A percentile compares a stretch with the other conserved stretches of the same genome.
Conservation (phyloP, 2,113 vertebrate genomes). For the Amblyornis subalaris region DNA sequence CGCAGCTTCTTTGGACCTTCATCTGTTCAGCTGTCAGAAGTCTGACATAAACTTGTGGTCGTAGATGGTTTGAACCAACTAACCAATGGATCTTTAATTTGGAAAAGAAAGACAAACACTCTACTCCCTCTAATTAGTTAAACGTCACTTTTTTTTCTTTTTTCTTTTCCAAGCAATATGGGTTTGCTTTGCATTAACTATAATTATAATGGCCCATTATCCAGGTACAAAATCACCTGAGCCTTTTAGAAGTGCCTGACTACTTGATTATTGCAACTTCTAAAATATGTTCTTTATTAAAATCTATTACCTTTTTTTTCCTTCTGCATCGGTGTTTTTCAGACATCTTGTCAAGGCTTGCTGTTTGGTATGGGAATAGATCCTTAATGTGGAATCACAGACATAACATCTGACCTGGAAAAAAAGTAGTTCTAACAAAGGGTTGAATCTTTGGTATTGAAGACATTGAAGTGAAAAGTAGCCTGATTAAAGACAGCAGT, state of each 20-base stretch:
- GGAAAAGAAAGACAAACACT: not conserved
- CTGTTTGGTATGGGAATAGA: not conserved
- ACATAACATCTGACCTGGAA: not conserved
- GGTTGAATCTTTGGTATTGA: conserved; percentile 65
- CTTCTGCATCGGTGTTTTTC: not conserved
- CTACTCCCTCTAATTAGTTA: not conserved
- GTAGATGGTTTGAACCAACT: not conserved
- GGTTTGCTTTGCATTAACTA: not conserved
- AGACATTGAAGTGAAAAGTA: conserved; percentile 64
- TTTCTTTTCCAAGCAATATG: not conserved
- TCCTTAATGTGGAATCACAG: not conserved
- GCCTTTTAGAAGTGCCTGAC: not conserved
- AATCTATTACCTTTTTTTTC: not conserved
- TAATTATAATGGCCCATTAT: not conserved
- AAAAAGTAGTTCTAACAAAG: conserved; percentile 49
- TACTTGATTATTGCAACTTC: not conserved
- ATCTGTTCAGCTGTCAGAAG: not conserved
- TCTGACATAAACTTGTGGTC: not conserved
- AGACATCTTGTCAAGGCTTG: not conserved
- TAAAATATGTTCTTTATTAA: not conserved
- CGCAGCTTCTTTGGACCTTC: not conserved
- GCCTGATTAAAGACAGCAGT: conserved; percentile 77
- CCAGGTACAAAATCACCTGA: not conserved
- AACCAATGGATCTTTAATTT: not conserved
- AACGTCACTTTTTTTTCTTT: not conserved